A percentile compares a stretch with the other conserved stretches of the same genome.
phyloP scores from a whole-genome alignment of 2,113 vertebrate species.

The Mandrillus leucophaeus region DNA sequence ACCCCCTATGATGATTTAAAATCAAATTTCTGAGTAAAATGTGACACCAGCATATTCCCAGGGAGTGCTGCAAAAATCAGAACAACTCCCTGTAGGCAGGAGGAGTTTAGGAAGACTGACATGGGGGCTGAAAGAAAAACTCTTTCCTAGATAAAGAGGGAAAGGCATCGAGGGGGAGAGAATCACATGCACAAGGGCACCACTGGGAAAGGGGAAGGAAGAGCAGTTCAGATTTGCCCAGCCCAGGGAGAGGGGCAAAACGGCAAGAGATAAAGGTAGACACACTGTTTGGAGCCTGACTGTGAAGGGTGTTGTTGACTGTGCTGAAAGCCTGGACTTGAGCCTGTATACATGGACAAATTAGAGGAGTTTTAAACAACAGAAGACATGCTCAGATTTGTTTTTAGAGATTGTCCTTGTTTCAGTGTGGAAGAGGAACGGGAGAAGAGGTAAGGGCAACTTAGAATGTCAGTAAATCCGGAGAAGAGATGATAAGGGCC shows the following conservation, averaged over 20 bases:
- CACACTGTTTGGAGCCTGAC: accelerated
- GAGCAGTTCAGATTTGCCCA: too few species aligned
- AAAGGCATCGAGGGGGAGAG: not conserved
- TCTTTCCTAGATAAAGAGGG: not conserved
- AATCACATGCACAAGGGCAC: not conserved
- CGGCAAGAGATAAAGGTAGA: not conserved
- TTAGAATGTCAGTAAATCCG: not conserved
- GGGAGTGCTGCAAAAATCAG: not conserved
- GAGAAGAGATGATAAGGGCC: not conserved
- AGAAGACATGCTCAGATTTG: not conserved
- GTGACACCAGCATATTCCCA: not conserved
- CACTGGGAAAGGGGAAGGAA: not conserved
- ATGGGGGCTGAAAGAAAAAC: not conserved
- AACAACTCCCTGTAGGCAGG: not conserved
- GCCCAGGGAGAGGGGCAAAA: not conserved
- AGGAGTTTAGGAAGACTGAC: not conserved
- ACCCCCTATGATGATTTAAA: not conserved
- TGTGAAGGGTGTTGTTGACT: not conserved
- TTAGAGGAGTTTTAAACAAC: not conserved
- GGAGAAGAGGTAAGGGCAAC: not conserved
- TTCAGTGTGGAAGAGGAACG: not conserved
- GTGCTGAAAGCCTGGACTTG: not conserved
- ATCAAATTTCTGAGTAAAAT: not conserved
- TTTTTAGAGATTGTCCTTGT: not conserved
- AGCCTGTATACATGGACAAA: not conserved